A percentile compares a stretch with the other conserved stretches of the same genome.
These are phyloP conservation scores for Lophotis ruficrista DNA, from an alignment of 2,113 vertebrate species.

Conservation along the genomic window DNA sequence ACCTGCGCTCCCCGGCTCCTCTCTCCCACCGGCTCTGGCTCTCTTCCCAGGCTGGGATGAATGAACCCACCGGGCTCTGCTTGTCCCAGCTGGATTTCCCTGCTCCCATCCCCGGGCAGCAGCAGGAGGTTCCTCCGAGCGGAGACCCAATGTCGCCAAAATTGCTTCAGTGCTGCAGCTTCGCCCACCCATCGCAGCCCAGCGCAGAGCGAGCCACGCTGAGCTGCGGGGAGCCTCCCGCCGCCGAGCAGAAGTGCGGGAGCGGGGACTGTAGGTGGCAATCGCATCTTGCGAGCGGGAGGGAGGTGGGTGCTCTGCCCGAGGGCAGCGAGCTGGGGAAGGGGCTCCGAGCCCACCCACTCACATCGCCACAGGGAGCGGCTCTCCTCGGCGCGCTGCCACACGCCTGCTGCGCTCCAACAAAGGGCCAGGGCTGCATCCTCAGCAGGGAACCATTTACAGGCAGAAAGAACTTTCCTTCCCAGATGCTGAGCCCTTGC, in stretches of 20 bases:
- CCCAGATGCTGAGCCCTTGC: neutral
- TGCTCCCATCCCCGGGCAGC: neutral
- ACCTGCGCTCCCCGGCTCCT: too few species aligned
- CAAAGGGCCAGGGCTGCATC: neutral
- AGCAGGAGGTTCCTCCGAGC: rapidly evolving
- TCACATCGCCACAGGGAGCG: rapidly evolving
- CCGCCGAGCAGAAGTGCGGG: neutral
- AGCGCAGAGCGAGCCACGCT: rapidly evolving
- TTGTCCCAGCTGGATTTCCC: neutral
- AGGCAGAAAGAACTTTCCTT: neutral
- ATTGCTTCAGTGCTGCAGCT: rapidly evolving
- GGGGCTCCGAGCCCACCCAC: neutral
- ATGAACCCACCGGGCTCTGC: neutral
- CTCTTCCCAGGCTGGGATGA: neutral
- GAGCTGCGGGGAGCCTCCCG: neutral
- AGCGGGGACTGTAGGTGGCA: constrained; percentile 51
- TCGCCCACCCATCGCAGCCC: rapidly evolving
- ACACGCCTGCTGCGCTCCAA: neutral
- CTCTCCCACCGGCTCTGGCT: neutral
- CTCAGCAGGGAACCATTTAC: neutral
- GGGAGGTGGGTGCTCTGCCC: neutral
- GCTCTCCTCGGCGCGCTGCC: neutral
- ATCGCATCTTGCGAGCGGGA: constrained; percentile 10
- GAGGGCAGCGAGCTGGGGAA: neutral
- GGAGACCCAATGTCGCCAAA: neutral